phyloP scores from a whole-genome alignment of 2,888 invertebrate genomes.

The Volucella bombylans region DNA sequence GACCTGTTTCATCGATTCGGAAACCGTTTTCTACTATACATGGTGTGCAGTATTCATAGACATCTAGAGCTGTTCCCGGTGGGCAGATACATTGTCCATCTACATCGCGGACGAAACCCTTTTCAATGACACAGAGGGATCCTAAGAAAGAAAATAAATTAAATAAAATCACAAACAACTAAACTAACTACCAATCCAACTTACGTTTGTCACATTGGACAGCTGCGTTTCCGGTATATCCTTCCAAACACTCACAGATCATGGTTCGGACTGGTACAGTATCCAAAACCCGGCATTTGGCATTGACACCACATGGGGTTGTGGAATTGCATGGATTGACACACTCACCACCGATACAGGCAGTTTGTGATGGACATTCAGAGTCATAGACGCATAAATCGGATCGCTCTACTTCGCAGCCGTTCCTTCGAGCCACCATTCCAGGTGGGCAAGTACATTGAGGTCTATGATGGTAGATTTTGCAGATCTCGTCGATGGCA shows the following conservation, averaged over 20 bases:
- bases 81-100: conserved; percentile 89
- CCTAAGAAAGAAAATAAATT: conserved; percentile 80
- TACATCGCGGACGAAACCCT: conserved; percentile 86
- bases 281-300: conserved; percentile 90
- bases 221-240: conserved; percentile 93
- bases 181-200: conserved; percentile 77
- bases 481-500: conserved; percentile 88
- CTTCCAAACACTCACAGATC: conserved; percentile 93
- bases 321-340: conserved; percentile 91
- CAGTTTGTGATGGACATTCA: conserved; percentile 92
- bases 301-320: conserved; percentile 91
- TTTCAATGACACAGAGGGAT: conserved; percentile 86
- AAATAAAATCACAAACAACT: not conserved
- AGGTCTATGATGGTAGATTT: conserved; percentile 88
- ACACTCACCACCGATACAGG: conserved; percentile 91
- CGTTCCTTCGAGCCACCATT: conserved; percentile 85
- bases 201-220: conserved; percentile 91
- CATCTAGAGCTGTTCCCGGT: conserved; percentile 89
- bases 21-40: conserved; percentile 89
- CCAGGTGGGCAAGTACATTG: conserved; percentile 93
- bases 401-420: conserved; percentile 85
- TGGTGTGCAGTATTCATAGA: conserved; percentile 89
- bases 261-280: conserved; percentile 93
- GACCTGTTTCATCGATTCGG: conserved; percentile 89
- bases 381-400: conserved; percentile 89